Base-by-base conservation (phyloP, 2,113 vertebrate species). In the Sigmodon hispidus region DNA sequence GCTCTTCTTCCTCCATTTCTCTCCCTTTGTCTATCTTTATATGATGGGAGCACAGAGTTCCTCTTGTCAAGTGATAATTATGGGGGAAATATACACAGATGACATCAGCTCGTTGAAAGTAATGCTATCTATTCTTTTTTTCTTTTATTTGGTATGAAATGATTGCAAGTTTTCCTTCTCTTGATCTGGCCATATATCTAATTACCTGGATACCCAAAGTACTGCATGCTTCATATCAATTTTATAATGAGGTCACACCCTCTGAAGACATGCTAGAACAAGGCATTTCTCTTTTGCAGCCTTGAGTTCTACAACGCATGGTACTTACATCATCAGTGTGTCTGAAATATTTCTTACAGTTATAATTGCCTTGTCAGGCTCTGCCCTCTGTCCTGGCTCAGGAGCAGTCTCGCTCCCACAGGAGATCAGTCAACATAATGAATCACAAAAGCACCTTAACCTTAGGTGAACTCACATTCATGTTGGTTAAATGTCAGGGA, bases 401-500 rank as follows among this genome's bases (percentile, higher is more conserved):
- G 48, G n/a, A 85, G 57, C 1, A 19, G 7, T 31, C n/a, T 45
- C 22, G 24, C 10, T 3, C 6, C 12, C 31, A 83, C 31, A 73
- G 89, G 63, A 91, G n/a, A 34, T 84, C 43, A 70, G 83, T 59
- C 40, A 59, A 83, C 87, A 22, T 67, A 87, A 79, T 43, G 50
- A 90, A 63, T 88, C 70, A 61, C 36, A 31, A 55, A 45, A 70
- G 31, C 45, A 40, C 81, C 16, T 85, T 87, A 73, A 57, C 50
- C 50, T 90, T 34, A 87, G 21, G 70, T 77, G 67, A 85, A 88
- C 40, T 69, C 59, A 24, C 6, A 29, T 45, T 92, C 45, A 65
- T 40, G n/a, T 88, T 93, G n/a, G 10, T 59, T 88, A 96, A 93
- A 93, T 95, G 34, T 77, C 59, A 72, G 2, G 29, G 57, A 92